Evolutionary conservation across 1,140 invertebrate genomes (phyloP).

Genomic region (Rhopalosiphum padi): DNA sequence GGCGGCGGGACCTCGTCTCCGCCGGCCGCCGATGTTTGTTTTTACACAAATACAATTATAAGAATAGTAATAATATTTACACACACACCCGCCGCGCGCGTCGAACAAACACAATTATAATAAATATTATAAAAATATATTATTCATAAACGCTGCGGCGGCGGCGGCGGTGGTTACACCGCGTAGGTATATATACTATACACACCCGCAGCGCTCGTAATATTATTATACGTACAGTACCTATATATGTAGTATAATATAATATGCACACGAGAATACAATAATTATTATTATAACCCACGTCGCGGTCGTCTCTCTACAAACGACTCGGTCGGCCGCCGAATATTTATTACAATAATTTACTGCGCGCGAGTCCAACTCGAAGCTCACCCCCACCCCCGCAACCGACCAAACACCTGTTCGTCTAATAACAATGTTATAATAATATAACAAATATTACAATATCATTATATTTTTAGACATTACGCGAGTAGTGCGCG

Average conservation of each 20-base stretch:
- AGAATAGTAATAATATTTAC: constrained; percentile 8
- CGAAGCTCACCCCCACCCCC: no score
- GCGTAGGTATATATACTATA: not conserved
- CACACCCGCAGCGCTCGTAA: constrained; percentile 20
- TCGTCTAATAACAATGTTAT: not conserved
- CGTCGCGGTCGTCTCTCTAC: not conserved
- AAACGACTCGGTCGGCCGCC: not conserved
- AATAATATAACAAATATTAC: not conserved
- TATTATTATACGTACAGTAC: not conserved
- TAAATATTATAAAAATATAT: constrained; percentile 23
- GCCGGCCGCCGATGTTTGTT: not conserved
- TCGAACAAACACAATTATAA: constrained; percentile 12
- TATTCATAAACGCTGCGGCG: not conserved
- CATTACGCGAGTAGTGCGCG: not conserved
- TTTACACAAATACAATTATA: constrained; percentile 12
- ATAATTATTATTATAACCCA: not conserved
- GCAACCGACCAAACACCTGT: not conserved
- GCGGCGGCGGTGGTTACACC: not conserved
- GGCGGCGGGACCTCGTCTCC: not conserved
- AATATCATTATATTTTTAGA: not conserved
- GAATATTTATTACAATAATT: constrained; percentile 21
- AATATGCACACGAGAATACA: not conserved
- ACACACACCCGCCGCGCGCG: constrained; percentile 14
- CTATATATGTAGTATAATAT: no score
- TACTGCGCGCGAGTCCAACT: not conserved